These are phyloP conservation scores for Pachyseris speciosa DNA, from an alignment of 64 coral and sea anemone species.

Conservation along the genomic window DNA sequence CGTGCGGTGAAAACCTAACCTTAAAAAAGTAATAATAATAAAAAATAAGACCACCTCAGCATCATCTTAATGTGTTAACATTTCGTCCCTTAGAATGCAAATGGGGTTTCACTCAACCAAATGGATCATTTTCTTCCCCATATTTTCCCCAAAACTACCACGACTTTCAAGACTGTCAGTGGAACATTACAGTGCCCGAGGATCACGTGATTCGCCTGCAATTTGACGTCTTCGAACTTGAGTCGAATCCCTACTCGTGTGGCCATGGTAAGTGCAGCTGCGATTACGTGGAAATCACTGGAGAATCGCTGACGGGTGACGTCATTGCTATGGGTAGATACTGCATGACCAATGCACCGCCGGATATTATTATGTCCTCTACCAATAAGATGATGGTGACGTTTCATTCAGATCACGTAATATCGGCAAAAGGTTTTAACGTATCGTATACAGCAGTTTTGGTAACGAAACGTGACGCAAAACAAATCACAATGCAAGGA, in stretches of 20 bases:
- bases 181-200: slow-evolving; percentile 49
- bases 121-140: slow-evolving; percentile 39
- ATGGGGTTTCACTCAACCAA: not conserved
- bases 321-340: slow-evolving; percentile 1
- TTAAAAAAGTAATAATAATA: no score
- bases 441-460: not conserved
- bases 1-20: no score
- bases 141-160: slow-evolving; percentile 62
- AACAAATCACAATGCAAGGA: not conserved
- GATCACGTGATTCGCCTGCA: slow-evolving; percentile 46
- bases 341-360: not conserved
- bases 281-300: slow-evolving; percentile 23
- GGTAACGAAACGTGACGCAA: not conserved
- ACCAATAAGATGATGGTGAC: slow-evolving; percentile 38
- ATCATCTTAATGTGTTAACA: no score
- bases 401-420: slow-evolving; percentile 40
- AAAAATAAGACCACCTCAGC: no score
- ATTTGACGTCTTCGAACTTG: slow-evolving; percentile 60
- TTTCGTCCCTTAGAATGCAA: slow-evolving; percentile 26
- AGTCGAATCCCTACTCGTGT: slow-evolving; percentile 40
- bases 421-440: slow-evolving; percentile 46
- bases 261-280: not conserved
- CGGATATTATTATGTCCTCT: not conserved
- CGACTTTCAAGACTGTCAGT: slow-evolving; percentile 39
- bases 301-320: not conserved